Evolutionary conservation across 2,113 vertebrate genomes (phyloP), one percentile per base, ranked within the genome.

Genomic region (Gymnarchus niloticus): DNA sequence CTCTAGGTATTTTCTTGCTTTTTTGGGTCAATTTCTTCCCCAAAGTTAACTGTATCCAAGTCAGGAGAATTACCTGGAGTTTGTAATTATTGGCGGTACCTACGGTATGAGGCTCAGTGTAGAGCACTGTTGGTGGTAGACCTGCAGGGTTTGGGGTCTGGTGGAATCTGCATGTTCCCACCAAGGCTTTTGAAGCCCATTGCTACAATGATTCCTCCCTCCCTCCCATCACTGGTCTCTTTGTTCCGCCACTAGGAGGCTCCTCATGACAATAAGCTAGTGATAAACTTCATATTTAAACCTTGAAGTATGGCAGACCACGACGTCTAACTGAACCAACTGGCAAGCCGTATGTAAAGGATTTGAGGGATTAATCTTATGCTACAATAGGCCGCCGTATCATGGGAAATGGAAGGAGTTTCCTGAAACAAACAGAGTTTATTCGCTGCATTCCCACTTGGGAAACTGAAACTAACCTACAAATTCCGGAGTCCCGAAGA

Each of bases 401-500:
- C 28, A 28, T 33, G 51, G 49, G 4, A 54, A 54, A 52, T 0
- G 28, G 80, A 6, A 17, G 4, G 80, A 51, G 51, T 4, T 82
- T 52, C 25, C 25, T 82, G 6, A 33, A 14, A 6, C 25, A 19
- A 82, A 56, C 5, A 2, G 25, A 82, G n/a, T 1, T 14, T 3
- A 33, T 23, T 82, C 14, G 33, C 28, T 37, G 19, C 19, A 54
- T 54, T 56, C 65, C 48, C 19, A 21, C 33, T 19, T 37, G 14
- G 1, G 49, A 49, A 9, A 56, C 46, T 33, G 37, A 69, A 49
- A 95, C 96, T 95, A 88, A 99, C 98, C 98, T 85, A 99, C 98
- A 94, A 99, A 99, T 89, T 99, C 98, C 1, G 98, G 97, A 0
- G 98, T 99, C 85, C 98, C 98, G 5, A 99, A 99, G 89, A 99